Base-by-base conservation (phyloP, 2,888 invertebrate species). In the Stictocephala bisonia region DNA sequence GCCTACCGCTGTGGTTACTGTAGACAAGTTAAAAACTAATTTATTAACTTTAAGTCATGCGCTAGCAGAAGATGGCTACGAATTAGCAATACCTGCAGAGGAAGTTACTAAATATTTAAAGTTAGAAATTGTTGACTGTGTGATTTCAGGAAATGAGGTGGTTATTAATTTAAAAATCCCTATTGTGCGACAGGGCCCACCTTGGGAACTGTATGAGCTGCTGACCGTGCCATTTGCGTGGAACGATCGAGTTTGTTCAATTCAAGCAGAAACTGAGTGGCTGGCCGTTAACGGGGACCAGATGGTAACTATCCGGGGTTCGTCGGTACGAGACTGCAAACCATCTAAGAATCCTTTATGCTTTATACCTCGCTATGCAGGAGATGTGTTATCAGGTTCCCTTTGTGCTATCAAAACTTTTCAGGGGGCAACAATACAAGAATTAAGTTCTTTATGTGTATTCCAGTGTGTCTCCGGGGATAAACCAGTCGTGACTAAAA, bases 101-200 rank as follows among this genome's bases (percentile, higher is more conserved):
- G 20, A 13, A 3, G 22, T 20, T 50, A 7, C 50, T 3, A 50
- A 50, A 15, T 20, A 50, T 13, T 50, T 50, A 50, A 50, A 50
- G 24, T 50, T 50, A 13, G 50, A 50, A 13, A 50, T 50, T 20
- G 50, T 24, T 18, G 50, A 50, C 24, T 50, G 50, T 50, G 50
- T 50, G 20, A 50, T 50, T 50, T 50, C 20, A 50, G 50, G 50
- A 13, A 24, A 50, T 13, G 50, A 50, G 9, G 13, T 50, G 20
- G 20, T 50, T 22, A 50, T 50, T 50, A 50, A 50, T 13, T 24
- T 50, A 20, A 50, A 20, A 4, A 50, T 50, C 13, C 50, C 50
- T 20, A 50, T 50, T 50, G 4, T 20, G 18, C 20, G 13, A 24
- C 18, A 24, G 20, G 50, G 3, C 24, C 4, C 20, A 15, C 6